A percentile compares a stretch with the other conserved stretches of the same genome.
phyloP scores from a whole-genome alignment of 2,888 invertebrate genomes.

The Cantharis flavilabris region DNA sequence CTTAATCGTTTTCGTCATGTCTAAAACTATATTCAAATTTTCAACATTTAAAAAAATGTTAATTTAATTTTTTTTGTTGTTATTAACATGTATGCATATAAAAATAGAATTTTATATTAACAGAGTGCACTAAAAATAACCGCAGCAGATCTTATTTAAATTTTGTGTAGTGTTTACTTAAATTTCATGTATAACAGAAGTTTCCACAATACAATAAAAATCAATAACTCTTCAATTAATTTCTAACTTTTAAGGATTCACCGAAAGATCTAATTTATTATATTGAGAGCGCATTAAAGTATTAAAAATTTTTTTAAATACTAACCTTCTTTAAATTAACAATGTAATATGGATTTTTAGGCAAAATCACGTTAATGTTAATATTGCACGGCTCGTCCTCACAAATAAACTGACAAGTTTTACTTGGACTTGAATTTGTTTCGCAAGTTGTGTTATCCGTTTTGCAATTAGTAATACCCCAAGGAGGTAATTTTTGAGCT shows the following conservation, averaged over 20 bases:
- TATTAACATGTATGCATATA: background rate
- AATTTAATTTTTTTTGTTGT: background rate
- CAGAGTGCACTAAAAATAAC: background rate
- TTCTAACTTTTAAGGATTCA: background rate
- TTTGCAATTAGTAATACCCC: conserved; percentile 12
- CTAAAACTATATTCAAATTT: background rate
- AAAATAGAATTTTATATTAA: background rate
- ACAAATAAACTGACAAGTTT: conserved; percentile 32
- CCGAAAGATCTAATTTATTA: background rate
- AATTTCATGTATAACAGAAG: background rate
- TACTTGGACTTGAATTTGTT: conserved; percentile 11
- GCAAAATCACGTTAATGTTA: conserved; percentile 68
- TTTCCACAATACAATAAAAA: background rate
- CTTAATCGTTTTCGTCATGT: no score
- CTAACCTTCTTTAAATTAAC: conserved; percentile 56
- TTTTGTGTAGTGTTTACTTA: background rate
- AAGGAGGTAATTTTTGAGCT: conserved; percentile 14
- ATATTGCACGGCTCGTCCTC: conserved; percentile 63
- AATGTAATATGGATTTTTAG: conserved; percentile 62
- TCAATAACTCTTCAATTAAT: background rate
- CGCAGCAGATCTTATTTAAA: background rate
- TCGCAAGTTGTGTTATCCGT: conserved; percentile 18
- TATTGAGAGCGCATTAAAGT: conserved; percentile 6
- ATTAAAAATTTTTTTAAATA: conserved; percentile 12
- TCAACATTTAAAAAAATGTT: background rate